These are phyloP conservation scores for Ibycter americanus DNA, from an alignment of 2,797 vertebrate genomes.

Conservation along the genomic window DNA sequence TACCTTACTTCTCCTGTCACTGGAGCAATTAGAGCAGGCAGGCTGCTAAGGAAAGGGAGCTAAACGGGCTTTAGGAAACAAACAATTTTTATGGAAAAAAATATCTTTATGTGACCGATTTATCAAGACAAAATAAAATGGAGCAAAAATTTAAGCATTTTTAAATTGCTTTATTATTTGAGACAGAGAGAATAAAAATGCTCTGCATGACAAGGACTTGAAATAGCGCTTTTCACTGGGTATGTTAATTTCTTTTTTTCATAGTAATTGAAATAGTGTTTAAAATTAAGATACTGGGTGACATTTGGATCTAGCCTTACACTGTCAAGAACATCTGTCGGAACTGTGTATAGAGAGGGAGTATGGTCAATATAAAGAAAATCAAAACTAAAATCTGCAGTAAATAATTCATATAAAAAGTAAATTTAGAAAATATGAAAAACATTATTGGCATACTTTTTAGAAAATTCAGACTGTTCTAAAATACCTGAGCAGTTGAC, in stretches of 20 bases:
- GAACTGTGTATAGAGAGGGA: background rate
- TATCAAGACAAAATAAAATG: background rate
- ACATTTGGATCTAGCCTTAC: background rate
- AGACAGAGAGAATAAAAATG: background rate
- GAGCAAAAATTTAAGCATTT: background rate
- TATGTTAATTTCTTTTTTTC: background rate
- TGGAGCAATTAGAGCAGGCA: background rate
- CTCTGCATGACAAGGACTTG: background rate
- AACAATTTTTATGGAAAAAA: background rate
- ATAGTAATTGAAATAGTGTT: background rate
- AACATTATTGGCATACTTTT: accelerated
- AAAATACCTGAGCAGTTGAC: background rate
- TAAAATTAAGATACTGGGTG: background rate
- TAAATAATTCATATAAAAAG: background rate
- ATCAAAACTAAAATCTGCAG: background rate
- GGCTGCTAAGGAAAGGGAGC: background rate
- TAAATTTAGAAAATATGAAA: background rate
- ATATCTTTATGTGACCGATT: background rate
- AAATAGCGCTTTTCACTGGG: background rate
- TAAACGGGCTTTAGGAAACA: background rate
- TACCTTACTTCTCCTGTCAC: background rate
- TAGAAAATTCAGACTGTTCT: background rate
- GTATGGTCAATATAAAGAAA: background rate
- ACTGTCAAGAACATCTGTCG: background rate
- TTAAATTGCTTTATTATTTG: background rate